These are phyloP conservation scores for Aeoliscus strigatus DNA, from an alignment of 2,797 vertebrate species.

Conservation along the genomic window DNA sequence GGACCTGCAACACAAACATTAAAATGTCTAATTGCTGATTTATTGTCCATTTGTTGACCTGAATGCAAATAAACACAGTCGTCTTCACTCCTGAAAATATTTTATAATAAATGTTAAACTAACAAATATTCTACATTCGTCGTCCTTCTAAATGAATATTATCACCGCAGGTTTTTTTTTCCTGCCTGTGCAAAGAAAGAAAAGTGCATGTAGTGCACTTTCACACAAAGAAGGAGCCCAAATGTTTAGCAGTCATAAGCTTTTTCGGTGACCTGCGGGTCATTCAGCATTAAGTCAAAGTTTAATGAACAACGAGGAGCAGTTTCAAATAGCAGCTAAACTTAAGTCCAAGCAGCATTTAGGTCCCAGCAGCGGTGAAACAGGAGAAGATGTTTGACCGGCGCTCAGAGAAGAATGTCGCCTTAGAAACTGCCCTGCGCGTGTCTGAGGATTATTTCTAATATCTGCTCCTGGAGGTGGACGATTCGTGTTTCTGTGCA, in stretches of 20 bases:
- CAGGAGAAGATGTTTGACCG: conserved; percentile 52
- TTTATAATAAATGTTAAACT: too few relatives aligned
- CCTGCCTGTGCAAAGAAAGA: conserved; percentile 44
- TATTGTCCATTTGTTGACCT: too few relatives aligned
- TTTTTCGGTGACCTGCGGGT: conserved; percentile 95
- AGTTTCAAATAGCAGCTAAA: conserved; percentile 71
- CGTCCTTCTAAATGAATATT: too few relatives aligned
- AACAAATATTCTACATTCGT: too few relatives aligned
- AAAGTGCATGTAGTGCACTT: conserved; percentile 77
- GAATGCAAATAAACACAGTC: neutral
- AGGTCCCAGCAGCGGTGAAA: conserved; percentile 60
- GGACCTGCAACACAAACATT: conserved; percentile 64
- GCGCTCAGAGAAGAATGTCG: conserved; percentile 15
- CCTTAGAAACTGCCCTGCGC: conserved; percentile 1
- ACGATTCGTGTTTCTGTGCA: conserved; percentile 6
- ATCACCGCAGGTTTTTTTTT: neutral
- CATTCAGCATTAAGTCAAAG: conserved; percentile 88
- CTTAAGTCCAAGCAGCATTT: conserved; percentile 69
- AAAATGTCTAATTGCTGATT: neutral
- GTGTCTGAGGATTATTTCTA: conserved; percentile 2
- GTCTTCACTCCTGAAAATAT: neutral
- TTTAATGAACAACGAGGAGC: conserved; percentile 99
- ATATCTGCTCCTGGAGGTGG: conserved; percentile 3
- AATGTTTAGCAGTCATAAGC: conserved; percentile 94
- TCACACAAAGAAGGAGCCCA: conserved; percentile 81